Conservation (phyloP, 2,113 vertebrate genomes). For the Osmerus eperlanus region DNA sequence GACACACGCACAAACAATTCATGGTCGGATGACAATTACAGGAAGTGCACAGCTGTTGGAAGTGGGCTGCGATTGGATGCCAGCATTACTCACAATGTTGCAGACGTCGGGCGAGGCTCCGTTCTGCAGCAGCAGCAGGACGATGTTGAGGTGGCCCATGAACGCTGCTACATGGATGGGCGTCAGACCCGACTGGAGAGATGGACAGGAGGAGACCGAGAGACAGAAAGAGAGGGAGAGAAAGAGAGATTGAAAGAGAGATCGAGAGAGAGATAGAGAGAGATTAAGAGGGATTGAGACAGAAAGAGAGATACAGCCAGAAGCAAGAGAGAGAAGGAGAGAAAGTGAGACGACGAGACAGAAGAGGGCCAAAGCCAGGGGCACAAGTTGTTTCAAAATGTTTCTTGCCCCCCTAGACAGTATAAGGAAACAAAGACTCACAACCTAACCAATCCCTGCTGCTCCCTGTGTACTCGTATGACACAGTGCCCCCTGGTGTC, state of each 20-base stretch:
- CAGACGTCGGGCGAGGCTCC: slow-evolving; percentile 96
- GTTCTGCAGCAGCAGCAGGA: slow-evolving; percentile 96
- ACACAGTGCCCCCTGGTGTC: slow-evolving; percentile 17
- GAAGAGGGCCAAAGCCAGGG: background rate
- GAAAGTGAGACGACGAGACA: background rate
- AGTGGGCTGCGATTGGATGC: background rate
- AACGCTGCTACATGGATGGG: slow-evolving; percentile 98
- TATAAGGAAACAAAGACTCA: no score
- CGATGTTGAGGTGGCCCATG: slow-evolving; percentile 99
- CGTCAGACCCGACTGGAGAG: slow-evolving; percentile 89
- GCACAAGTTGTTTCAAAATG: background rate
- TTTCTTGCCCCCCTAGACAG: background rate
- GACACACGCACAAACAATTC: slow-evolving; percentile 29
- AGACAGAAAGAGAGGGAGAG: background rate
- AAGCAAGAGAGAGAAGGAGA: background rate
- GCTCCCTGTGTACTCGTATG: background rate
- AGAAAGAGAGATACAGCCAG: background rate
- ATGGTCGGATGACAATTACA: background rate
- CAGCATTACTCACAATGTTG: slow-evolving; percentile 89
- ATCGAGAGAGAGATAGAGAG: background rate
- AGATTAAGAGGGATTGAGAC: background rate
- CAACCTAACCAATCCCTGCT: no score
- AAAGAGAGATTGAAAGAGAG: background rate
- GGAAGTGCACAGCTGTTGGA: background rate
- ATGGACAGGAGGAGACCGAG: slow-evolving; percentile 63